Base-by-base conservation (phyloP, 2,797 vertebrate species). In the Loris lydekkerianus region DNA sequence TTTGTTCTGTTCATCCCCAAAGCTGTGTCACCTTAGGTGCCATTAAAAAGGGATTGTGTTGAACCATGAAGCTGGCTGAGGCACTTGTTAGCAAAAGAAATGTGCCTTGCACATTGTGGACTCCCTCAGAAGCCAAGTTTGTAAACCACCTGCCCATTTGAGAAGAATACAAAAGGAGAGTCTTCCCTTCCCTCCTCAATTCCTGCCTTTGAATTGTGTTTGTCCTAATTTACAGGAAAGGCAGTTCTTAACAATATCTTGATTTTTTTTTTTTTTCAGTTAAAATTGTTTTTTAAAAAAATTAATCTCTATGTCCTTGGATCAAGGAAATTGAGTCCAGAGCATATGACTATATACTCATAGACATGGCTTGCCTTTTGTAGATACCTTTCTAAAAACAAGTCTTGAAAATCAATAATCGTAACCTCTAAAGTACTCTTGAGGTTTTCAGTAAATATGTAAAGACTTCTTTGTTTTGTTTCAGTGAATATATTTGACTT, bases 381-480 rank as follows among this genome's bases (percentile, higher is more conserved):
- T 81, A 87, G 76, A 56, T 61, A 91, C 34, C 60, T 94, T 61
- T 73, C 67, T 95, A 93, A 92, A 70, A 94, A 81, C 23, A 92
- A 83, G 34, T 86, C 80, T 89, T 93, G 67, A 92, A 86, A 93
- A 93, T 91, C 27, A 91, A 21, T 87, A 87, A 29, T 93, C 82
- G 63, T 87, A 81, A 78, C 72, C 37, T 86, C 80, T 76, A 31
- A 96, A 75, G 40, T 86, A 78, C 15, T 82, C 15, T 61, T 75
- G 73, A 58, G 89, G 46, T 83, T 96, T 91, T 91, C 67, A 84
- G 27, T 83, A 49, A 91, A 46, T 86, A 18, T 56, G 14, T 78
- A 88, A 84, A 77, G 56, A 85, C 7, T 49, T 49, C 81, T 5
- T 14, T 49, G 49, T 49, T 49, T 49, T 49, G 49, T 96, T 91